Base-by-base conservation (phyloP, 1,140 invertebrate genomes). In the Bilobella aurantiaca region DNA sequence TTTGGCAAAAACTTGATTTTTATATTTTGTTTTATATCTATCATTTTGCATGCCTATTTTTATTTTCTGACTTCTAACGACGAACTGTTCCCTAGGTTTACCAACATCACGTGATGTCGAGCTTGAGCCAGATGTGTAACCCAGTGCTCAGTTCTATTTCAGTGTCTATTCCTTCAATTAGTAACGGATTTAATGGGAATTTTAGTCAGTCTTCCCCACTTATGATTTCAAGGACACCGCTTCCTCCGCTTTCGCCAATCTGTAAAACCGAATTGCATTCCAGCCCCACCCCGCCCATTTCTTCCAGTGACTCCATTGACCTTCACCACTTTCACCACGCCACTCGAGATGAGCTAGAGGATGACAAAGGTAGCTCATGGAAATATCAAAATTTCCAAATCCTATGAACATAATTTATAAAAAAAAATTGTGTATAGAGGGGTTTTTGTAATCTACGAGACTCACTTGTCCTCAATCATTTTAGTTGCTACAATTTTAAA, bases 351-450 rank as follows among this genome's bases (percentile, higher is more conserved):
- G 53, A 57, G 27, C 3, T 30, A 21, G 58, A 29, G 14, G 32
- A 31, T 59, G 58, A 14, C 23, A 59, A 29, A 59, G 57, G 64
- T 29, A 60, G 62, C 58, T 58, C 69, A 0, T 75, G 74, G 74
- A 75, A 75, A 62, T 74, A 75, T 67, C 74, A 74, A 64, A 74
- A 72, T 21, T 75, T 75, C 67, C 74, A 75, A 64, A 69, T 73
- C 23, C 72, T 75, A 66, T 75, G 68, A 75, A 65, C 12, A 5
- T 53, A 18, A 8, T 16, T 12, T 42, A n/a, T n/a, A 42, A 42
- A 42, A 42, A 42, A 42, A 42, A 42, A 42, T 42, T n/a, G 8
- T 42, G 37, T 8, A 42, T 42, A 12, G 37, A 12, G 37, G 8
- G 37, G 8, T 42, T n/a, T n/a, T n/a, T n/a, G n/a, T n/a, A n/a